Evolutionary conservation across 2,888 invertebrate genomes (phyloP).

Genomic region (Plebejus anna): DNA sequence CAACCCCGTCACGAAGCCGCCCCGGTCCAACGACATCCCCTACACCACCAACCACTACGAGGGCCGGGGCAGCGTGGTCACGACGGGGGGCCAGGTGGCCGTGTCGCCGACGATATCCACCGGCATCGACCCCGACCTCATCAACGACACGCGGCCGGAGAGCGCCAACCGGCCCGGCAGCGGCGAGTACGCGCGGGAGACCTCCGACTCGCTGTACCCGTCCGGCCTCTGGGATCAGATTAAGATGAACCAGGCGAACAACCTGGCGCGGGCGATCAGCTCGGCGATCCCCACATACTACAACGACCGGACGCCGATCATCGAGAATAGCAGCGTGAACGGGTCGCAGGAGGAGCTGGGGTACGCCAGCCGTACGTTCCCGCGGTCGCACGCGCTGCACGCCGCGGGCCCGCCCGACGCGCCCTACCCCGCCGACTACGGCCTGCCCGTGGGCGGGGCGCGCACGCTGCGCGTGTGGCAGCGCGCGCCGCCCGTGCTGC

Average conservation of each 20-base stretch:
- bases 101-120: conserved; percentile 87
- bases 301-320: conserved; percentile 88
- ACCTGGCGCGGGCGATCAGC: conserved; percentile 80
- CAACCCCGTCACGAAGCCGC: conserved; percentile 87
- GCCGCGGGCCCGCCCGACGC: conserved; percentile 67
- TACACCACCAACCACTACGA: conserved; percentile 85
- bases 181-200: conserved; percentile 89
- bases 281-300: conserved; percentile 81
- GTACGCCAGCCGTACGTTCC: conserved; percentile 81
- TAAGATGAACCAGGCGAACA: conserved; percentile 72
- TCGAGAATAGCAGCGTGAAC: conserved; percentile 80
- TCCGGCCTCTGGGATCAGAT: conserved; percentile 88
- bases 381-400: conserved; percentile 70
- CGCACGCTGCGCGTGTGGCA: conserved; percentile 94
- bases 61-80: conserved; percentile 83
- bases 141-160: conserved; percentile 88
- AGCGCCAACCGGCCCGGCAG: conserved; percentile 81
- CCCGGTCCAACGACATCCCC: conserved; percentile 83
- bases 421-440: conserved; percentile 89
- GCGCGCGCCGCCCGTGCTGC: conserved; percentile 90
- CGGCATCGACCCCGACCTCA: conserved; percentile 91
- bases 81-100: conserved; percentile 80
- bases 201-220: conserved; percentile 87
- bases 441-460: conserved; percentile 84
- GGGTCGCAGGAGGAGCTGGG: conserved; percentile 82